Evolutionary conservation across 2,113 vertebrate species (phyloP).

Genomic region (Todiramphus saurophagus): DNA sequence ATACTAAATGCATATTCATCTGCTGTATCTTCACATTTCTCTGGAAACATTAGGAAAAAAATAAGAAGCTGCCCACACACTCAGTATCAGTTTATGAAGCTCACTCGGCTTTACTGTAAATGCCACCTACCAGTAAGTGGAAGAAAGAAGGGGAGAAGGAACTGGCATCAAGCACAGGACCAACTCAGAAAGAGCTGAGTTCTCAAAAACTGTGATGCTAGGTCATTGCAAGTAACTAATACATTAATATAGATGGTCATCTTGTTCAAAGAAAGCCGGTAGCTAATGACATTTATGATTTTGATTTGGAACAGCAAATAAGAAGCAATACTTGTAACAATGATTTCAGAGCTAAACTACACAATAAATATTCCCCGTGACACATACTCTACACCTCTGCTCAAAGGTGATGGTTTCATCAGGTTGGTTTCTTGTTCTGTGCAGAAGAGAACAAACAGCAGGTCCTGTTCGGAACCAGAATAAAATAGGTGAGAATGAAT

Average conservation of each 20-base stretch:
- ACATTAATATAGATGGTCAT: neutral
- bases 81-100: neutral
- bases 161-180: neutral
- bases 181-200: neutral
- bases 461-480: conserved; percentile 4
- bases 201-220: neutral
- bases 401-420: neutral
- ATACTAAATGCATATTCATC: neutral
- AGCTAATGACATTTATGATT: neutral
- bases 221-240: neutral
- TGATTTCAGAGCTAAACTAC: conserved; percentile 7
- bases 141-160: neutral
- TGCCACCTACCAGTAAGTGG: neutral
- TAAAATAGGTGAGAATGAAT: conserved; percentile 47
- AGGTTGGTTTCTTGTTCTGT: neutral
- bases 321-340: neutral
- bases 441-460: conserved; percentile 63
- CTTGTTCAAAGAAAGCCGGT: neutral
- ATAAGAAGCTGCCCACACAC: neutral
- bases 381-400: neutral
- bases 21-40: neutral
- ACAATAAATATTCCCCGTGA: neutral
- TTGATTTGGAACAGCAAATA: conserved; percentile 42
- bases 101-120: neutral
- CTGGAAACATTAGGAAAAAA: neutral